These are phyloP conservation scores for Pantala flavescens DNA, from an alignment of 1,140 invertebrate species.

Conservation along the genomic window DNA sequence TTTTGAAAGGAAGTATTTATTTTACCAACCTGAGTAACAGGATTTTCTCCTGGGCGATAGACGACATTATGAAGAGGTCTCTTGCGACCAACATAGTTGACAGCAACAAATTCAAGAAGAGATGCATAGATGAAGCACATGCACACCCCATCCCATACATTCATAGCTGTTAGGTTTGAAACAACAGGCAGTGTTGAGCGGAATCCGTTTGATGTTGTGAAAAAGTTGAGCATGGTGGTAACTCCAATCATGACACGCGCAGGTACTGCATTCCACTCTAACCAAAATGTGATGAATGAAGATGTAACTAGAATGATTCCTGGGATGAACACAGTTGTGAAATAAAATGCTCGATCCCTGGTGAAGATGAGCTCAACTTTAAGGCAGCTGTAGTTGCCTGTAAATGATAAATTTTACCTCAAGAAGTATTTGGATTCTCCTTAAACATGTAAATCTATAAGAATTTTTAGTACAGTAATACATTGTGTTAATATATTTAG, in stretches of 20 bases:
- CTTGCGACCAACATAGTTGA: slow-evolving; percentile 89
- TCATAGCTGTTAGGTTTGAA: slow-evolving; percentile 88
- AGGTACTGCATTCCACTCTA: slow-evolving; percentile 92
- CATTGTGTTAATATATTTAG: too few relatives aligned
- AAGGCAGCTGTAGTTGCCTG: slow-evolving; percentile 91
- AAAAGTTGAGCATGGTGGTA: slow-evolving; percentile 95
- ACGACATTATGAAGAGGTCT: slow-evolving; percentile 77
- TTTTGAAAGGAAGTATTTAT: neutral
- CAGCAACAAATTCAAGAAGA: slow-evolving; percentile 84
- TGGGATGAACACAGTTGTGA: slow-evolving; percentile 91
- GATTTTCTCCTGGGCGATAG: slow-evolving; percentile 78
- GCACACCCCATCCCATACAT: slow-evolving; percentile 90
- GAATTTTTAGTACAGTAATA: too few relatives aligned
- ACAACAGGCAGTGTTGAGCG: slow-evolving; percentile 82
- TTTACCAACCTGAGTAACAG: slow-evolving; percentile 69
- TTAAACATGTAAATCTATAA: too few relatives aligned
- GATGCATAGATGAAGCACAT: slow-evolving; percentile 96
- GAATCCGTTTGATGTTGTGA: slow-evolving; percentile 86
- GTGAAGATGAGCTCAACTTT: slow-evolving; percentile 85
- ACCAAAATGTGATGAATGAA: slow-evolving; percentile 90
- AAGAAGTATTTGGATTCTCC: neutral
- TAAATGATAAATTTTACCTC: neutral
- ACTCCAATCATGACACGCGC: slow-evolving; percentile 89
- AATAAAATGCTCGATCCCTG: slow-evolving; percentile 88
- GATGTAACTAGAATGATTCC: slow-evolving; percentile 90